phyloP scores from a whole-genome alignment of 2,113 vertebrate species.

The Clarias macrocephalus region DNA sequence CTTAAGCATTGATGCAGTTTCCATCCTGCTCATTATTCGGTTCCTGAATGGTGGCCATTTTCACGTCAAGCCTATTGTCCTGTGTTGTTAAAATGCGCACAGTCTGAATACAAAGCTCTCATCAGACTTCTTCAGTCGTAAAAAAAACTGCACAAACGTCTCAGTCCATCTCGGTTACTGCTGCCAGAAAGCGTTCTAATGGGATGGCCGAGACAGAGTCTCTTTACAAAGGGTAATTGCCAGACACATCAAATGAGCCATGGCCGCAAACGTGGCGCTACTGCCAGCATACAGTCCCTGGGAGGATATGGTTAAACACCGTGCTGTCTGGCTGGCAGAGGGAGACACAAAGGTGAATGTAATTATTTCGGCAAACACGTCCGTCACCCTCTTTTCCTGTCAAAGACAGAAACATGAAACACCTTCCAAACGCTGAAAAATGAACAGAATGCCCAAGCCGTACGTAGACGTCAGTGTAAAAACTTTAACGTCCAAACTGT shows the following conservation, averaged over 20 bases:
- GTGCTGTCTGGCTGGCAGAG: not conserved
- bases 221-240: conserved; percentile 9
- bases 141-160: not conserved
- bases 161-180: not conserved
- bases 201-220: not conserved
- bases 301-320: conserved; percentile 3
- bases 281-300: not conserved
- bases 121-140: not conserved
- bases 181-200: not conserved
- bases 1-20: not conserved
- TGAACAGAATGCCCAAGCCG: not conserved
- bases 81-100: not conserved
- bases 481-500: not conserved
- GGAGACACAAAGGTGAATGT: conserved; percentile 1
- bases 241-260: conserved; percentile 16
- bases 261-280: not conserved
- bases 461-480: not conserved
- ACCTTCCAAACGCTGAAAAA: not conserved
- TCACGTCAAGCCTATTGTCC: not conserved
- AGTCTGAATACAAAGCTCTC: not conserved
- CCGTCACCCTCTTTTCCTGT: not conserved
- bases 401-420: not conserved
- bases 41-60: not conserved
- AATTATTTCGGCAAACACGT: conserved; percentile 14
- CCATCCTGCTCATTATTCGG: not conserved